Evolutionary conservation across 2,888 invertebrate species (phyloP).

Genomic region (Athrips mouffetella): DNA sequence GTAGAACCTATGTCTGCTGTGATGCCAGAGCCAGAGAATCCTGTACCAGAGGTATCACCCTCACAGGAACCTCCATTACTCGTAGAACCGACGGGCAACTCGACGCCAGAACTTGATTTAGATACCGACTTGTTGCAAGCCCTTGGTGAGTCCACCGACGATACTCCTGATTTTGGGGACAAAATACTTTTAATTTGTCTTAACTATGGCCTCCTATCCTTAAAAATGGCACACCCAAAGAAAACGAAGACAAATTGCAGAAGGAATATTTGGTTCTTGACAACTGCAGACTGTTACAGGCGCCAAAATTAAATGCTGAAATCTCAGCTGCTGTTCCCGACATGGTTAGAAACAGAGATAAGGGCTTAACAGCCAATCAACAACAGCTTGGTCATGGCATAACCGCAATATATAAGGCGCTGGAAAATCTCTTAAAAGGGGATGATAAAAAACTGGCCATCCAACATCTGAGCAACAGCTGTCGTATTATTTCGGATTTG

Average conservation of each 20-base stretch:
- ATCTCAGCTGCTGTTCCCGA: slow-evolving; percentile 17
- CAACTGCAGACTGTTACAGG: slow-evolving; percentile 19
- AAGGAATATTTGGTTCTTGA: slow-evolving; percentile 14
- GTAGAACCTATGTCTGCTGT: not conserved
- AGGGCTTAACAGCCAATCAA: slow-evolving; percentile 5
- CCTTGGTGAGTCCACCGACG: slow-evolving; percentile 7
- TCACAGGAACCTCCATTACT: too few species aligned
- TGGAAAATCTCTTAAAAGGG: slow-evolving; percentile 14
- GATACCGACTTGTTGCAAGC: slow-evolving; percentile 13
- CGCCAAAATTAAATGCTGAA: slow-evolving; percentile 20
- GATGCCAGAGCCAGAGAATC: not conserved
- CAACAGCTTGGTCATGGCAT: slow-evolving; percentile 18
- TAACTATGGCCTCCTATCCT: slow-evolving; percentile 15
- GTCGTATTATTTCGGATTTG: slow-evolving; percentile 14
- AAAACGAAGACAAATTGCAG: slow-evolving; percentile 8
- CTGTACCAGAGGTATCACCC: not conserved
- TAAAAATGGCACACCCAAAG: slow-evolving; percentile 14
- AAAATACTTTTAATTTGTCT: slow-evolving; percentile 9
- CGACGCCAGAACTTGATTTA: not conserved
- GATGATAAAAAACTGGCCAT: slow-evolving; percentile 16
- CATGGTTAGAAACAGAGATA: slow-evolving; percentile 3
- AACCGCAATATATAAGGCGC: slow-evolving; percentile 12
- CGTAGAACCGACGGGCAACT: not conserved
- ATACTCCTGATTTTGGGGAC: slow-evolving; percentile 9
- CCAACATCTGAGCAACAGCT: slow-evolving; percentile 16